A percentile compares a stretch with the other conserved stretches of the same genome.
Evolutionary conservation across 2,113 vertebrate species (phyloP).

Genomic region (Cyprinodon brontotheroides): DNA sequence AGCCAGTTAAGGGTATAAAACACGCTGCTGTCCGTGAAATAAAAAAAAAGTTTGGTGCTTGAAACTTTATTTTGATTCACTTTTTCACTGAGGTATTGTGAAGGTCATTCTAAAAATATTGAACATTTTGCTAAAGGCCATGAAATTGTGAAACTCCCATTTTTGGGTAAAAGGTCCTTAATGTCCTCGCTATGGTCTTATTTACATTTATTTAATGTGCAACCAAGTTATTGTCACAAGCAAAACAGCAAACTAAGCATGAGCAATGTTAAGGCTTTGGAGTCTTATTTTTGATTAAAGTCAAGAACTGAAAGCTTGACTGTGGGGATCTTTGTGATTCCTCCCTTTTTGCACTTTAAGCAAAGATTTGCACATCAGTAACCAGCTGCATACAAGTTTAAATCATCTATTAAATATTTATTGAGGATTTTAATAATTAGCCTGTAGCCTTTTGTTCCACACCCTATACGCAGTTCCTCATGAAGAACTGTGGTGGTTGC

Average conservation of each 20-base stretch:
- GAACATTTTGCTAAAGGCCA: constrained; percentile 30
- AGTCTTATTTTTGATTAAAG: constrained; percentile 18
- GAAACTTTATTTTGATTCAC: constrained; percentile 23
- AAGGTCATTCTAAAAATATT: constrained; percentile 36
- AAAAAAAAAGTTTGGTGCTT: constrained; percentile 17
- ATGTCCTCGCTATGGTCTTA: constrained; percentile 1
- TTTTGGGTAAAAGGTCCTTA: neutral
- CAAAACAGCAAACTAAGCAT: constrained; percentile 17
- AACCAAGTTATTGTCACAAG: constrained; percentile 9
- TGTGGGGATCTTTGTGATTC: constrained; percentile 36
- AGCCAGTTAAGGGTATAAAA: constrained; percentile 46
- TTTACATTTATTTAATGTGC: constrained; percentile 20
- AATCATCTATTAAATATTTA: neutral
- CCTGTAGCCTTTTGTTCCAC: too few relatives aligned
- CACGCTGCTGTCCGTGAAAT: constrained; percentile 48
- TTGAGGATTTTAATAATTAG: too few relatives aligned
- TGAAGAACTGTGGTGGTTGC: too few relatives aligned
- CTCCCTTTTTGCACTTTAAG: neutral
- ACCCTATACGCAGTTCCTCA: too few relatives aligned
- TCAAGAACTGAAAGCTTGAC: neutral
- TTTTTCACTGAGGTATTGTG: constrained; percentile 27
- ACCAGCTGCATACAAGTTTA: constrained; percentile 21
- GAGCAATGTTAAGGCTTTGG: constrained; percentile 26
- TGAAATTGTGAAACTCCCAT: constrained; percentile 21
- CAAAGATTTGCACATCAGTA: too few relatives aligned